These are phyloP conservation scores for Bombus cullumanus DNA, from an alignment of 1,140 invertebrate genomes.

Conservation along the genomic window DNA sequence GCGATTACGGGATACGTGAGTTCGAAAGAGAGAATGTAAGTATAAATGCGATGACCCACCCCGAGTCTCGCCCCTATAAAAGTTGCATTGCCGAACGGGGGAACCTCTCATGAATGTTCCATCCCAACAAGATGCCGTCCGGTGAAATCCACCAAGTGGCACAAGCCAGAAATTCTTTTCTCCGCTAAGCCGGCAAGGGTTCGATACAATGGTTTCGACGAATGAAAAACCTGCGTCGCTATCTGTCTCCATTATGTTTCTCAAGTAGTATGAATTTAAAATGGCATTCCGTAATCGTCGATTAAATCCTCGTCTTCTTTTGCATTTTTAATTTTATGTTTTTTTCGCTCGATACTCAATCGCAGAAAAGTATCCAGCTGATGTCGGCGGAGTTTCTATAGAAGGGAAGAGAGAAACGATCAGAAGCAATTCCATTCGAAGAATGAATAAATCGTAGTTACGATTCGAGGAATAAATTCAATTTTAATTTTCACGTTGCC, in stretches of 20 bases:
- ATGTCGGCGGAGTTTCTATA: too few species aligned
- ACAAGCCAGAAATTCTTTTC: slow-evolving; percentile 25
- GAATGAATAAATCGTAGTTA: too few species aligned
- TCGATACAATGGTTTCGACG: not conserved
- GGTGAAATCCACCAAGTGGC: slow-evolving; percentile 44
- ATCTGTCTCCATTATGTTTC: not conserved
- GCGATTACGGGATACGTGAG: slow-evolving; percentile 60
- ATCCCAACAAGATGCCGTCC: slow-evolving; percentile 48
- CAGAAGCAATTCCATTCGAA: too few species aligned
- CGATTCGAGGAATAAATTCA: too few species aligned
- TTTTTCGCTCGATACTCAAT: too few species aligned
- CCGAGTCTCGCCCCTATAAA: slow-evolving; percentile 61
- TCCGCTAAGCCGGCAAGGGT: not conserved
- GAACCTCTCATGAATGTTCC: slow-evolving; percentile 66
- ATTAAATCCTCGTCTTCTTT: too few species aligned
- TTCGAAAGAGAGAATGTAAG: slow-evolving; percentile 54
- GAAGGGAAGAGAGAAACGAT: too few species aligned
- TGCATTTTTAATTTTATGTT: too few species aligned
- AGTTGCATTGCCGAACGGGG: slow-evolving; percentile 59
- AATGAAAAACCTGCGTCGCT: not conserved
- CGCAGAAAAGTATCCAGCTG: too few species aligned
- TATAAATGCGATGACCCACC: slow-evolving; percentile 61
- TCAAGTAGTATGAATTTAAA: not conserved
- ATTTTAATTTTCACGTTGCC: too few species aligned
- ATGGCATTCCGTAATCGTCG: too few species aligned